These are phyloP conservation scores for Sylvilagus bachmani DNA, from an alignment of 2,113 vertebrate species.

Conservation along the genomic window DNA sequence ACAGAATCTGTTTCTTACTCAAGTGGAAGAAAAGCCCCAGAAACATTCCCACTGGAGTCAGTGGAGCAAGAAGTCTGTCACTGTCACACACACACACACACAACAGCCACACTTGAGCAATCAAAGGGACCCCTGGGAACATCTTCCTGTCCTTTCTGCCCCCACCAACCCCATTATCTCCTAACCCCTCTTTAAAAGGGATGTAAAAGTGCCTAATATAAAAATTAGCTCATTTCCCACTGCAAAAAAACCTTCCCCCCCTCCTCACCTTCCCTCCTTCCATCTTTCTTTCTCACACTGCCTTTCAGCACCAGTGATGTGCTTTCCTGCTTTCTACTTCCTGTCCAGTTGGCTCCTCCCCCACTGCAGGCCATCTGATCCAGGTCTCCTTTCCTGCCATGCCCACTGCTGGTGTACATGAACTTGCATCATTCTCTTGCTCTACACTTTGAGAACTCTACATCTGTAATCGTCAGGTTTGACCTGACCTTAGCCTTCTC, in stretches of 20 bases:
- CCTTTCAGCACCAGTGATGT: not conserved
- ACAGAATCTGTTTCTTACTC: not conserved
- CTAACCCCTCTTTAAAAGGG: not conserved
- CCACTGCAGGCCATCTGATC: not conserved
- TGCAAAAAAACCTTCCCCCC: no score
- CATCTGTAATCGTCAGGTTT: not conserved
- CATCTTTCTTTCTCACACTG: not conserved
- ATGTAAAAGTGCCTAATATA: not conserved
- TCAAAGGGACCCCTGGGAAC: not conserved
- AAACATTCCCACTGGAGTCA: not conserved
- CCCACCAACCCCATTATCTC: not conserved
- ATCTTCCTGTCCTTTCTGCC: not conserved
- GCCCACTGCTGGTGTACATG: not conserved
- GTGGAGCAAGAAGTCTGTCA: not conserved
- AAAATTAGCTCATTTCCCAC: not conserved
- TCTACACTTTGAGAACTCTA: not conserved
- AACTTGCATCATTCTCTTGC: not conserved
- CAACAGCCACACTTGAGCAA: not conserved
- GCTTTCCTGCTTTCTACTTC: not conserved
- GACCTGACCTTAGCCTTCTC: not conserved
- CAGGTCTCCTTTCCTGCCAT: not conserved
- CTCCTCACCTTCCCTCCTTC: not conserved
- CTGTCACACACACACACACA: not conserved
- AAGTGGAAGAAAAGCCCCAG: not conserved
- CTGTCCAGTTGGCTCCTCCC: not conserved